Base-by-base conservation (phyloP, 2,113 vertebrate genomes). In the Lophius piscatorius region DNA sequence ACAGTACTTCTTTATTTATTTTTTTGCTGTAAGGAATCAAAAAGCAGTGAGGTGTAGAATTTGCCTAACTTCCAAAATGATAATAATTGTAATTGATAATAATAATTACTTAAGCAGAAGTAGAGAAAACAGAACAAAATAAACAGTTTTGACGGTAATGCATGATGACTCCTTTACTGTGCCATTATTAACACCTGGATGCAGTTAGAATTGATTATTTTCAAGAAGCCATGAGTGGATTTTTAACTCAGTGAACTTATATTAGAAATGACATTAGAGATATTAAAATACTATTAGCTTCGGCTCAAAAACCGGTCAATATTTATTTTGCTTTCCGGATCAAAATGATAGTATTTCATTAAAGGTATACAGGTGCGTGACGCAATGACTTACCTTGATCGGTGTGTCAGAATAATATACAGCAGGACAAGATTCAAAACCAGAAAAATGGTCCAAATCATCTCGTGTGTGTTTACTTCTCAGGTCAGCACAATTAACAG, bases 401-500 rank as follows among this genome's bases (percentile, higher is more conserved):
- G 74, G 35, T 74, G 80, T 2, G 86, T 86, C 31, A 89, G 49
- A 1, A 86, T 39, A 2, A 86, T 66, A 46, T 76, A 89, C 2
- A 91, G 60, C n/a, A 92, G 57, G 13, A 75, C 20, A 1, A 39
- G 79, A 38, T 78, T 76, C 2, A 80, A 31, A 0, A 90, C 67
- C 26, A 91, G 60, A 3, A 89, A 63, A 1, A 84, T 12, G 17
- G 87, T 80, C 86, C 84, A 90, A 46, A 92, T 85, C 91, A 91
- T 88, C 14, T 90, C 45, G 42, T 57, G 38, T 8, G 38, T n/a
- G 63, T 58, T 65, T 45, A n/a, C 1, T 8, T 47, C 10, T 11
- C 9, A 9, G 18, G 22, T 17, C 9, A 40, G 4, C 16, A 18
- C 24, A 20, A n/a, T 29, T 3, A 20, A 0, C 70, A 22, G 1